These are phyloP conservation scores for Netelia fuscicornis DNA, from an alignment of 2,888 invertebrate genomes.

Conservation along the genomic window DNA sequence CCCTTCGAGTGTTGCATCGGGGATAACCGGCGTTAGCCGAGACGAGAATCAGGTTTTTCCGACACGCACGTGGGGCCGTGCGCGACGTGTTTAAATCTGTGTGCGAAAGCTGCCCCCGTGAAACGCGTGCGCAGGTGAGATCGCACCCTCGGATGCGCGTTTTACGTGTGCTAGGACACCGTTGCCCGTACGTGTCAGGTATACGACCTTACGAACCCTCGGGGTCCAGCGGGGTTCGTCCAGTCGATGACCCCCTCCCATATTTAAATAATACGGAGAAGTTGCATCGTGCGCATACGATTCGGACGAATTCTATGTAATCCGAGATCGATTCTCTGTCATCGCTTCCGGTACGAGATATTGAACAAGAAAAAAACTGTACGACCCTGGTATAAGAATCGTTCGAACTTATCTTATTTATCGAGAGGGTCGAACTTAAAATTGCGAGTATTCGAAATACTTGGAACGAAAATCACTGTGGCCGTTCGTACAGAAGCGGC, in stretches of 20 bases:
- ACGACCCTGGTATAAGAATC: too few species aligned
- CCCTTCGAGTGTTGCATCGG: conserved; percentile 12
- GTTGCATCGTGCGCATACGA: not conserved
- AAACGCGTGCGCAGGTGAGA: conserved; percentile 70
- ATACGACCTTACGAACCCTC: conserved; percentile 60
- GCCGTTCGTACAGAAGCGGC: too few species aligned
- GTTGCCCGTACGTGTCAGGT: conserved; percentile 52
- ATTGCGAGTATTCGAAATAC: too few species aligned
- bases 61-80: not conserved
- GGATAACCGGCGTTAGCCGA: not conserved
- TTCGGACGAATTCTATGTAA: too few species aligned
- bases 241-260: conserved; percentile 53
- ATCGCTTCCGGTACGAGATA: too few species aligned
- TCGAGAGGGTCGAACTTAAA: too few species aligned
- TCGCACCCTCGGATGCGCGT: conserved; percentile 53
- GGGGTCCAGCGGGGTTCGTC: conserved; percentile 46
- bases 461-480: too few species aligned
- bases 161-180: conserved; percentile 33
- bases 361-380: too few species aligned
- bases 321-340: too few species aligned
- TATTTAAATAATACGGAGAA: conserved; percentile 1
- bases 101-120: conserved; percentile 45
- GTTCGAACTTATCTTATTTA: too few species aligned
- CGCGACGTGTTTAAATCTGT: conserved; percentile 2
- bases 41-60: conserved; percentile 15